A percentile compares a stretch with the other conserved stretches of the same genome.
These are phyloP conservation scores for Endotricha flammealis DNA, from an alignment of 2,888 invertebrate genomes.

Conservation along the genomic window DNA sequence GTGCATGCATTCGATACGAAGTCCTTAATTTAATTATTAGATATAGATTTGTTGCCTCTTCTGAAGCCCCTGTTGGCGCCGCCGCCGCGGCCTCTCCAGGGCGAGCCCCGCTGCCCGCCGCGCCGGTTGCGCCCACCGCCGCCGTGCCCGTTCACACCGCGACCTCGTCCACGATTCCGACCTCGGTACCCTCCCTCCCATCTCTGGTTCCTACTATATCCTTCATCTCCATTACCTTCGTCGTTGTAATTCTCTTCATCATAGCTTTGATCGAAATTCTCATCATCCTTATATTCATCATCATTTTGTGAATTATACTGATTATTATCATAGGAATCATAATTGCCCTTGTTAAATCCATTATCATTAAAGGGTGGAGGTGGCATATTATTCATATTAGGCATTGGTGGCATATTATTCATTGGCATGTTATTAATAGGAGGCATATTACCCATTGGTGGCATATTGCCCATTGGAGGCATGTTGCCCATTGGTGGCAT, in stretches of 20 bases:
- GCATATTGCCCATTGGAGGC: constrained; percentile 38
- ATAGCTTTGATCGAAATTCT: constrained; percentile 45
- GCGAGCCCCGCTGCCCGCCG: constrained; percentile 40
- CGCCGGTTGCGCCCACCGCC: constrained; percentile 44
- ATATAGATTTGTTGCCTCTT: constrained; percentile 56
- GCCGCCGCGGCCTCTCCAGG: constrained; percentile 51
- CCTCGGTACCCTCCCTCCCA: constrained; percentile 59
- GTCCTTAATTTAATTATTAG: constrained; percentile 43
- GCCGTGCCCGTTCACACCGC: constrained; percentile 60
- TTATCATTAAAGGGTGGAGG: constrained; percentile 53
- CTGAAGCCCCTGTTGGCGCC: constrained; percentile 54
- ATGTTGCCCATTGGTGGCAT: constrained; percentile 13
- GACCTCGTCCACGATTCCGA: constrained; percentile 58
- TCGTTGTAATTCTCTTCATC: constrained; percentile 52
- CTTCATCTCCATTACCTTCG: constrained; percentile 45
- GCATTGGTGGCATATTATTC: constrained; percentile 41
- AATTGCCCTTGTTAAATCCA: constrained; percentile 60
- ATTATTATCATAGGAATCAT: constrained; percentile 50
- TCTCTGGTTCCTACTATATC: constrained; percentile 48
- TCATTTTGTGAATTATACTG: constrained; percentile 52
- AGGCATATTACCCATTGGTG: constrained; percentile 41
- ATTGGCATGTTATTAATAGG: constrained; percentile 42
- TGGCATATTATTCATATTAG: constrained; percentile 27
- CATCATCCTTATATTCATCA: constrained; percentile 50
- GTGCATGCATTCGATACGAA: constrained; percentile 32